Conservation (phyloP, 2,888 invertebrate genomes). For the Philereme transversata region DNA sequence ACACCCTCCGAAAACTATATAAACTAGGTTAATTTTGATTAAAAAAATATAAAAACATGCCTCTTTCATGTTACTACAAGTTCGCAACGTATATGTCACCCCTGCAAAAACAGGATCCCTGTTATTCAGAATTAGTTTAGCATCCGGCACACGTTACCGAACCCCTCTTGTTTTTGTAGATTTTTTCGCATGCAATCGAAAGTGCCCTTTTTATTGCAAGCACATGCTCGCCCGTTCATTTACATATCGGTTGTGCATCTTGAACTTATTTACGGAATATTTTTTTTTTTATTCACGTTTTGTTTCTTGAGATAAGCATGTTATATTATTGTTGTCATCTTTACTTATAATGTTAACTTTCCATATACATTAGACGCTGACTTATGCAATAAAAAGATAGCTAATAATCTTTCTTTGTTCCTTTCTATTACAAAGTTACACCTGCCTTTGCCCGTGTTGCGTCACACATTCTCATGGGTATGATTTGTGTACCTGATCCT, state of each 20-base stretch:
- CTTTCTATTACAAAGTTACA: conserved; percentile 67
- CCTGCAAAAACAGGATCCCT: conserved; percentile 49
- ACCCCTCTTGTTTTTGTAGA: conserved; percentile 47
- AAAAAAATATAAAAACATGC: not conserved
- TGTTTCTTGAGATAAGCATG: not conserved
- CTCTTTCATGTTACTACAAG: not conserved
- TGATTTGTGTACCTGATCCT: conserved; percentile 69
- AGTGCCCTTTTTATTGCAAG: conserved; percentile 44
- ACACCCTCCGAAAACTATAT: no score
- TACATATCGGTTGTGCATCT: conserved; percentile 31
- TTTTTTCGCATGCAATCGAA: conserved; percentile 46
- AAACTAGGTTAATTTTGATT: no score
- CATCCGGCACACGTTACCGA: conserved; percentile 57
- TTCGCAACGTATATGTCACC: conserved; percentile 24
- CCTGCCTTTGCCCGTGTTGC: conserved; percentile 74
- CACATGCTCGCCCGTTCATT: conserved; percentile 33
- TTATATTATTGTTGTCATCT: not conserved
- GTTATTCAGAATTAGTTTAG: conserved; percentile 57
- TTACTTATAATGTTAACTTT: conserved; percentile 23
- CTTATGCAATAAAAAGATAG: conserved; percentile 66
- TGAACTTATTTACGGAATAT: not conserved
- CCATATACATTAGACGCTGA: conserved; percentile 55
- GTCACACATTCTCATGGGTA: conserved; percentile 73
- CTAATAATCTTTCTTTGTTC: conserved; percentile 66
- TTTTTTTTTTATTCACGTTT: not conserved